Conservation (phyloP, 2,113 vertebrate species). For the Ornithorhynchus anatinus region DNA sequence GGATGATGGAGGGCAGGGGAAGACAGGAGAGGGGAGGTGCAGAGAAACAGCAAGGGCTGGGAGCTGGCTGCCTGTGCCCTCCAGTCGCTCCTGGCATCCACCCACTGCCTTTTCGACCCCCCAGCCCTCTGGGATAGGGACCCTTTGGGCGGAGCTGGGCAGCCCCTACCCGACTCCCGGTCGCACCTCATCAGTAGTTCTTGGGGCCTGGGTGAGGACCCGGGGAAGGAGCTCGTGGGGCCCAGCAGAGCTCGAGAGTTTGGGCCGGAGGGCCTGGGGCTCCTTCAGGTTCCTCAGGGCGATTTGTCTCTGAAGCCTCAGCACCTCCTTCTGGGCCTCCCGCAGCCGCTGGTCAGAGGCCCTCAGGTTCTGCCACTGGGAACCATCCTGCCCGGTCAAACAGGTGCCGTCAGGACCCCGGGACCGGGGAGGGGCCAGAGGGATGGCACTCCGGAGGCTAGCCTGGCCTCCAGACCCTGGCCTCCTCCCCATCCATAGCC, state of each 20-base stretch:
- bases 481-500: not conserved
- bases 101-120: too few relatives aligned
- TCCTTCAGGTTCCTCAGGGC: constrained; percentile 78
- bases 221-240: not conserved
- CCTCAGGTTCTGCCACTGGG: constrained; percentile 64
- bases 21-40: too few relatives aligned
- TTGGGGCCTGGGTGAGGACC: not conserved
- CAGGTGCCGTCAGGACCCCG: not conserved
- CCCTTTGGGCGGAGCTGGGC: not conserved
- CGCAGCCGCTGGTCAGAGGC: constrained; percentile 87
- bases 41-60: too few relatives aligned
- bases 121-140: constrained; percentile 33
- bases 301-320: constrained; percentile 93
- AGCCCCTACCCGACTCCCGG: too few relatives aligned
- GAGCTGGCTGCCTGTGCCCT: too few relatives aligned
- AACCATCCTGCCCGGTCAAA: constrained; percentile 63
- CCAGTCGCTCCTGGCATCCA: constrained; percentile 24
- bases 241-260: too few relatives aligned
- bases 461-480: not conserved
- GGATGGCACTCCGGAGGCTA: too few relatives aligned
- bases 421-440: not conserved
- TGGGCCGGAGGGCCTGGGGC: constrained; percentile 7
- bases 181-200: constrained; percentile 1
- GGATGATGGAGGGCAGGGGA: not conserved
- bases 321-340: constrained; percentile 93